Base-by-base conservation (phyloP, 2,113 vertebrate genomes). In the Gallinago paraguaiae region DNA sequence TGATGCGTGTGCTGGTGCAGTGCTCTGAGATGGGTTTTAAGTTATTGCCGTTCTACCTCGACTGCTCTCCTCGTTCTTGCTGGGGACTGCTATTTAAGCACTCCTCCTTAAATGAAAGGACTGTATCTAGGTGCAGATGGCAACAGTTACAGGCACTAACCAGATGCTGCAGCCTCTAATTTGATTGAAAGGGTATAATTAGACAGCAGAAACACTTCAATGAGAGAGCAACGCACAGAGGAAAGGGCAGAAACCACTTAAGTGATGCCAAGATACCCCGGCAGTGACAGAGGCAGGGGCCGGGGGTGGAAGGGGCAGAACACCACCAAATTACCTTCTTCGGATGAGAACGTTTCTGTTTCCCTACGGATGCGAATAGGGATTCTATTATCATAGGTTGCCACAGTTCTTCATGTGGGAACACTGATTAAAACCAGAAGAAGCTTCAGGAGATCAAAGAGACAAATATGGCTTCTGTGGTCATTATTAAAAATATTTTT, bases 91-190 rank as follows among this genome's bases (percentile, higher is more conserved):
- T 97, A 97, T 94, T 93, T 85, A 91, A 90, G 95, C 95, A 97
- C 97, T 97, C 97, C 98, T 98, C 97, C 96, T 97, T 97, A 97
- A 97, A 96, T 93, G 97, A 95, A 97, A 98, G 95, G 97, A 88
- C 97, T 97, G 95, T 95, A 90, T 97, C 78, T 98, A 98, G 98
- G 98, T 99, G 98, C 99, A 99, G 98, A 99, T 99, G 98, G 99
- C 98, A 98, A 98, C 98, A 98, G 98, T 99, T 99, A 98, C 92
- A 94, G 97, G 98, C 98, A 98, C 98, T 98, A 97, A 98, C 98
- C 99, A 99, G 99, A 99, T 99, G 98, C 98, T 96, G 97, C 98
- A 99, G 98, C 98, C 99, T 99, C 98, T 99, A 98, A 99, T 99
- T 99, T 99, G 98, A 98, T 98, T 98, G 98, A 98, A 98, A 99